Percentiles rank a stretch among this genome's conserved stretches.
These are phyloP conservation scores for Muscicapa adusta DNA, from an alignment of 2,113 vertebrate genomes.

Conservation along the genomic window DNA sequence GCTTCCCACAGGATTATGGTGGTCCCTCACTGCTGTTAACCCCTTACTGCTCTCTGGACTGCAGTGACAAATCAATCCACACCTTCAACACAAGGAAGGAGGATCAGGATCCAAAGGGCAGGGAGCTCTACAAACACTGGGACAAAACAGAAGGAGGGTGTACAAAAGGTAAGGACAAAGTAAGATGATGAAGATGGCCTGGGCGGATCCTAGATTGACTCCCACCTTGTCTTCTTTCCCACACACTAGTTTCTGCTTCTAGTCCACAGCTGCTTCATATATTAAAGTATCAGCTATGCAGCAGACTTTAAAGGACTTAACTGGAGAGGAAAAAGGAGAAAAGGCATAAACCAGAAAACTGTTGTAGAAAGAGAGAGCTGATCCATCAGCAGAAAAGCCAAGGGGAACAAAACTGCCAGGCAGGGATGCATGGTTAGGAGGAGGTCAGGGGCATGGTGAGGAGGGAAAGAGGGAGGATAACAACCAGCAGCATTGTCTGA, in stretches of 20 bases:
- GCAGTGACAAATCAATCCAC: not conserved
- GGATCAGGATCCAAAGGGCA: not conserved
- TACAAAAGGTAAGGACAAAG: not conserved
- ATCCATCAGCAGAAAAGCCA: not conserved
- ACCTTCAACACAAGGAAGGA: not conserved
- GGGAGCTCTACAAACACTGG: not conserved
- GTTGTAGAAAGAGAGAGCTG: not conserved
- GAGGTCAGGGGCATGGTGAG: not conserved
- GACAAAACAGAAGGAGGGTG: not conserved
- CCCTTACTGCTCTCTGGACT: not conserved
- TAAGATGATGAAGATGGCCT: not conserved
- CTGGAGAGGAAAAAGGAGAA: not conserved
- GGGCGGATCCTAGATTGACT: not conserved
- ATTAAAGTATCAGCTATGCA: not conserved
- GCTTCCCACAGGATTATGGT: not conserved
- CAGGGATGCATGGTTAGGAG: rapidly evolving
- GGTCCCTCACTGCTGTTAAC: not conserved
- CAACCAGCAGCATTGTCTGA: not conserved
- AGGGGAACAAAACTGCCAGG: not conserved
- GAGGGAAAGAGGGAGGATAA: not conserved
- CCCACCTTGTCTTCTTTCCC: not conserved
- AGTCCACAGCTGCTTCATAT: not conserved
- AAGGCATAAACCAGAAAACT: not conserved
- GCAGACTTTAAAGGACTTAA: not conserved
- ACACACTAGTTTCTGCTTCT: not conserved